Percentiles rank a stretch among this genome's conserved stretches.
Evolutionary conservation across 2,113 vertebrate species (phyloP).

Genomic region (Noctilio leporinus): DNA sequence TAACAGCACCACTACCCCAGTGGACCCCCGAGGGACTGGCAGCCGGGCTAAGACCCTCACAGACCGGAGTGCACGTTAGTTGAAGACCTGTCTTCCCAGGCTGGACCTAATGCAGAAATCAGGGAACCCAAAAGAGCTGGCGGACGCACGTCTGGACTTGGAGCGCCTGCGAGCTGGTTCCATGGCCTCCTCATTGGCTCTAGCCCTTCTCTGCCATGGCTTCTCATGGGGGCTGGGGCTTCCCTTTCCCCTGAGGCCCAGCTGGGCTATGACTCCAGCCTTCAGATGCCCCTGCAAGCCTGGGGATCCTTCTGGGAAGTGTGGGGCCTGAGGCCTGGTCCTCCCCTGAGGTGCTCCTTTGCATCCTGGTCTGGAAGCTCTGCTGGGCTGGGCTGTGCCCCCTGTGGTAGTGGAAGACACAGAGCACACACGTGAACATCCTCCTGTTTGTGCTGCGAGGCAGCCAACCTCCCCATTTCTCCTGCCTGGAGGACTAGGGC

Average conservation of each 20-base stretch:
- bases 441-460: neutral
- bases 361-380: neutral
- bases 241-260: neutral
- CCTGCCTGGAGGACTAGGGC: neutral
- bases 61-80: slow-evolving; percentile 62
- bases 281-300: slow-evolving; percentile 53
- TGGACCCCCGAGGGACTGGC: slow-evolving; percentile 33
- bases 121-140: neutral
- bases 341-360: neutral
- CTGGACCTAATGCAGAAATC: neutral
- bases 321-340: neutral
- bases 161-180: slow-evolving; percentile 7
- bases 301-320: slow-evolving; percentile 32
- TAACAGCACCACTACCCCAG: slow-evolving; percentile 73
- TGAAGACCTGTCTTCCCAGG: neutral
- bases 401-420: neutral
- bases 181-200: neutral
- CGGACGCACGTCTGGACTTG: neutral
- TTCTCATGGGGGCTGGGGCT: neutral
- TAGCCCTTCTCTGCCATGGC: neutral
- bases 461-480: neutral
- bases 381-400: fast-evolving
- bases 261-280: neutral
- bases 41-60: slow-evolving; percentile 56
- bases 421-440: neutral